These are phyloP conservation scores for Crossaster papposus DNA, from an alignment of 53 echinoderm and acorn worm species.

Conservation along the genomic window DNA sequence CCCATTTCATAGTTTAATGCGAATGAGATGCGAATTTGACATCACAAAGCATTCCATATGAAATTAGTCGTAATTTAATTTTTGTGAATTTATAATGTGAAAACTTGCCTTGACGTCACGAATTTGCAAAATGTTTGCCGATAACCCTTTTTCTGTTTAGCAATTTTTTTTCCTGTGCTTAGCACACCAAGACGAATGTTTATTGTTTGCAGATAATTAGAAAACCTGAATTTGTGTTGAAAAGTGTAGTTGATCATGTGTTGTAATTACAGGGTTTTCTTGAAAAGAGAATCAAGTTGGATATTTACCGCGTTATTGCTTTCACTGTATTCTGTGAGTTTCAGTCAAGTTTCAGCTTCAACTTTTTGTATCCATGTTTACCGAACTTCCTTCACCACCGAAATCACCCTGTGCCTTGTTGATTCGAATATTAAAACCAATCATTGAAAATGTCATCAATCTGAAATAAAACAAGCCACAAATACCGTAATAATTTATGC, in stretches of 20 bases:
- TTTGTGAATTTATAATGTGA: too few species aligned
- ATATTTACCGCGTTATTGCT: too few species aligned
- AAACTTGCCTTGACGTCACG: too few species aligned
- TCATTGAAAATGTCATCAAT: not conserved
- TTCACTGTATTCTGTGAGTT: too few species aligned
- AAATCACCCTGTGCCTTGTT: conserved; percentile 16
- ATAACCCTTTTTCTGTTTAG: not conserved
- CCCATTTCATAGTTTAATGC: too few species aligned
- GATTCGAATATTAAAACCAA: not conserved
- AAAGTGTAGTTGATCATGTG: not conserved
- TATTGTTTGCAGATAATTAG: not conserved
- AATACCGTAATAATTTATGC: not conserved
- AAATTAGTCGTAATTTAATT: too few species aligned
- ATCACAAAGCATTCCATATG: too few species aligned
- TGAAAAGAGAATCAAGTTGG: not conserved
- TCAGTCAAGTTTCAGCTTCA: too few species aligned
- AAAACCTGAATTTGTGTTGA: not conserved
- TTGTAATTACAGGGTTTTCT: not conserved
- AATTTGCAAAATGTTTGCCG: too few species aligned
- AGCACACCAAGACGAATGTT: not conserved
- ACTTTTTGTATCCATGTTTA: not conserved
- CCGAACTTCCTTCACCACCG: conserved; percentile 1
- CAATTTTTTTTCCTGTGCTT: not conserved
- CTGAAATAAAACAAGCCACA: not conserved
- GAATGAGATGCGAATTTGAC: too few species aligned